Conservation (phyloP, 2,113 vertebrate genomes). For the Pungitius pungitius region DNA sequence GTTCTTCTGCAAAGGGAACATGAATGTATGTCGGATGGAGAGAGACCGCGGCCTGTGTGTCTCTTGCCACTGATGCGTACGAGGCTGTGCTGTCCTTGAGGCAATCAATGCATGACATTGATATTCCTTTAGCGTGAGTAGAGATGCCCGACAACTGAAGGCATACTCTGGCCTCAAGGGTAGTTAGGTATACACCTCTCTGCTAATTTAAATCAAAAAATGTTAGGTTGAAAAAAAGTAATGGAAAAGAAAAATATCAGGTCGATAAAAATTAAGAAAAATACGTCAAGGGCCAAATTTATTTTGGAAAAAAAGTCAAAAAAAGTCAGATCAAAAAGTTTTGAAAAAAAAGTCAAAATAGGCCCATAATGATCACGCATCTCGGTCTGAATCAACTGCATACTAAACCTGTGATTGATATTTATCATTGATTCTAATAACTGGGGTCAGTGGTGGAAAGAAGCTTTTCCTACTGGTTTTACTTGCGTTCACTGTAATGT, state of each 20-base stretch:
- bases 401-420: too few relatives aligned
- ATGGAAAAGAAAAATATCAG: too few relatives aligned
- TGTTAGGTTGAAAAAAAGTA: too few relatives aligned
- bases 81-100: conserved; percentile 35
- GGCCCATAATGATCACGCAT: too few relatives aligned
- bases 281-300: too few relatives aligned
- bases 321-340: too few relatives aligned
- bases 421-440: background rate
- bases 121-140: conserved; percentile 36
- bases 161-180: background rate
- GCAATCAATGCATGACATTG: conserved; percentile 26
- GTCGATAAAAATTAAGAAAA: too few relatives aligned
- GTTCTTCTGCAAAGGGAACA: conserved; percentile 48
- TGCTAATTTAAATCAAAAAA: conserved; percentile 10
- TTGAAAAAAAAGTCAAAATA: too few relatives aligned
- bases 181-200: background rate
- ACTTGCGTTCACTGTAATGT: background rate
- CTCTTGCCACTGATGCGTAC: background rate
- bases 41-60: conserved; percentile 27
- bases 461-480: background rate
- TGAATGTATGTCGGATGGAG: conserved; percentile 48
- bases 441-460: background rate
- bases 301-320: too few relatives aligned
- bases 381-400: too few relatives aligned
- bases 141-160: conserved; percentile 13